phyloP scores from a whole-genome alignment of 2,797 vertebrate species.

The Labeo calbasu region DNA sequence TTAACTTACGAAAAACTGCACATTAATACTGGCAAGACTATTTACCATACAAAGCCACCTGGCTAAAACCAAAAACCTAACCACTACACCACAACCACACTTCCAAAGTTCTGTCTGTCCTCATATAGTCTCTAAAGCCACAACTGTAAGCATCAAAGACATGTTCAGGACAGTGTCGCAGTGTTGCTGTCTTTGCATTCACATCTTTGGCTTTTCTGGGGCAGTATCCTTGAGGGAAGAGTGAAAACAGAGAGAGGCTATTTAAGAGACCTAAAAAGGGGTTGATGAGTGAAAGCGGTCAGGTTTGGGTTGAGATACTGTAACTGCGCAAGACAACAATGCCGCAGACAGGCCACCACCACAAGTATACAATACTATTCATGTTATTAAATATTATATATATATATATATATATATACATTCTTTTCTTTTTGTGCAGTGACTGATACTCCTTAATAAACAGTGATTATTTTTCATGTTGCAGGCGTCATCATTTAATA shows the following conservation, averaged over 20 bases:
- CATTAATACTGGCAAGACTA: not conserved
- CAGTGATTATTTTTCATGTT: not conserved
- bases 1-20: not conserved
- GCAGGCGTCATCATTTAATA: not conserved
- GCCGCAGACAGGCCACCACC: not conserved
- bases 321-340: not conserved
- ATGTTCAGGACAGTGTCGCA: not conserved
- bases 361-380: not conserved
- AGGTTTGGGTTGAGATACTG: conserved; percentile 15
- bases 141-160: conserved; percentile 2
- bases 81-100: not conserved
- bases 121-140: not conserved
- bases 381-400: too few species aligned
- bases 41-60: not conserved
- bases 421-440: not conserved
- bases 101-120: not conserved
- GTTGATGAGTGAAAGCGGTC: conserved; percentile 42
- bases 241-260: conserved; percentile 39
- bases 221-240: conserved; percentile 46
- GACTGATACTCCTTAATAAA: not conserved
- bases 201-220: conserved; percentile 44
- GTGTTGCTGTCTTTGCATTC: not conserved
- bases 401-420: too few species aligned
- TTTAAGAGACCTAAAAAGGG: conserved; percentile 43
- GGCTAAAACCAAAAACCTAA: not conserved